Percentiles rank a stretch among this genome's conserved stretches.
These are phyloP conservation scores for Phallusia fumigata DNA, from an alignment of 23 tunicate genomes.

Conservation along the genomic window DNA sequence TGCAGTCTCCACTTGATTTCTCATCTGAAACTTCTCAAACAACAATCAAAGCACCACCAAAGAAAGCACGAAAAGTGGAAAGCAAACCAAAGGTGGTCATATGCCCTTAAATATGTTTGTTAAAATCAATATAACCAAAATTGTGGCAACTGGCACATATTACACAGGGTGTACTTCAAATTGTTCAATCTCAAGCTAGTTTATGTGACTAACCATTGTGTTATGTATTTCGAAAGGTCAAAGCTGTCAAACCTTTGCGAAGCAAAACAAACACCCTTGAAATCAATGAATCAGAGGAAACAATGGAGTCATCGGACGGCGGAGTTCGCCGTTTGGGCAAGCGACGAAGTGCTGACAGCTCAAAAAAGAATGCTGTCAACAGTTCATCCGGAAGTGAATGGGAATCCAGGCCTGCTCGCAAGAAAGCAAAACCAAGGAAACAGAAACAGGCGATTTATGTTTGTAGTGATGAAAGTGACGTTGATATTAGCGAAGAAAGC, in stretches of 20 bases:
- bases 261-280: not conserved
- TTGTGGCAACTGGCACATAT: too few relatives aligned
- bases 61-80: not conserved
- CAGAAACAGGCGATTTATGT: not conserved
- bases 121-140: too few relatives aligned
- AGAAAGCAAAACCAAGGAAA: not conserved
- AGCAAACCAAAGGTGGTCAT: not conserved
- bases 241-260: not conserved
- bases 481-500: not conserved
- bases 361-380: not conserved
- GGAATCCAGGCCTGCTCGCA: not conserved
- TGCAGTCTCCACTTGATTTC: constrained; percentile 38
- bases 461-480: not conserved
- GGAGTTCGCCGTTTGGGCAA: not conserved
- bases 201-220: too few relatives aligned
- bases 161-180: too few relatives aligned
- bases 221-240: not conserved
- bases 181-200: too few relatives aligned
- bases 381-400: not conserved
- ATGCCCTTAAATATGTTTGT: not conserved
- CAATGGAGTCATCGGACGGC: not conserved
- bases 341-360: not conserved
- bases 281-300: not conserved
- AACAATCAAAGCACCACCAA: not conserved
- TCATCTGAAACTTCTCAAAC: constrained; percentile 23